Evolutionary conservation across 1,140 invertebrate species (phyloP).

Genomic region (Amyelois transitella): DNA sequence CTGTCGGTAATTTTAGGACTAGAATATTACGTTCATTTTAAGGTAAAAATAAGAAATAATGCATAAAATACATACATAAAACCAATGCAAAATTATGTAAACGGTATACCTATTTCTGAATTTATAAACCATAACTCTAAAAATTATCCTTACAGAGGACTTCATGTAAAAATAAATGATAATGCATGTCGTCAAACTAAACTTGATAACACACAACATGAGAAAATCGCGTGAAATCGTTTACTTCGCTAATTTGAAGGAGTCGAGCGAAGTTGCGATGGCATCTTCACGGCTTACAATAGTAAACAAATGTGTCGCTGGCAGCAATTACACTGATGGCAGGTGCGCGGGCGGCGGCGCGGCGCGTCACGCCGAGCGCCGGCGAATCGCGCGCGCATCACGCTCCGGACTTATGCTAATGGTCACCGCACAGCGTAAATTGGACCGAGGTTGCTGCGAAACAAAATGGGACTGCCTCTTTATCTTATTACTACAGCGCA

Average conservation of each 20-base stretch:
- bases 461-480: constrained; percentile 68
- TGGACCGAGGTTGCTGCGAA: constrained; percentile 63
- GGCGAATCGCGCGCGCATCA: constrained; percentile 52
- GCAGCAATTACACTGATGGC: constrained; percentile 53
- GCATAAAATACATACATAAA: not conserved
- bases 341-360: constrained; percentile 29
- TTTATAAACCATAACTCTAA: too few species aligned
- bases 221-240: constrained; percentile 39
- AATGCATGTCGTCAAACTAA: not conserved
- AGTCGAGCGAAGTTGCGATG: constrained; percentile 52
- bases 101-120: too few species aligned
- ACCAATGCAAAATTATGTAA: too few species aligned
- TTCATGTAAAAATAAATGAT: not conserved
- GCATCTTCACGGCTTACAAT: constrained; percentile 70
- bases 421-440: constrained; percentile 64
- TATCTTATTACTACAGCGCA: constrained; percentile 68
- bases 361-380: constrained; percentile 34
- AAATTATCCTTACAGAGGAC: too few species aligned
- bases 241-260: constrained; percentile 64
- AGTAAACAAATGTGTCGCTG: constrained; percentile 70
- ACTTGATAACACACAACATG: constrained; percentile 22
- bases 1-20: not conserved
- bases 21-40: not conserved
- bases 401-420: constrained; percentile 70
- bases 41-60: not conserved